Base-by-base conservation (phyloP, 2,888 invertebrate genomes). In the Axea sp. region DNA sequence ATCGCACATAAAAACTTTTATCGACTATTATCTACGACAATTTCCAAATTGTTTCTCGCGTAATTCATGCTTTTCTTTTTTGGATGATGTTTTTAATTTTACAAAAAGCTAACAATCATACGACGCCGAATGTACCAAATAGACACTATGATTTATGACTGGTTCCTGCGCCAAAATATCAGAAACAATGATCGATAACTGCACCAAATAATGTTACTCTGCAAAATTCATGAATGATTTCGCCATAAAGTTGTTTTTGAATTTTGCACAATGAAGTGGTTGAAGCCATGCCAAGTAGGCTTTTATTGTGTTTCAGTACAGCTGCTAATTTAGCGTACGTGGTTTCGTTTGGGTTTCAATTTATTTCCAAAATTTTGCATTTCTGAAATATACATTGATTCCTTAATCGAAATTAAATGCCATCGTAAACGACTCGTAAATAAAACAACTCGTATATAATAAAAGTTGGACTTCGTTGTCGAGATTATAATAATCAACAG, bases 131-230 rank as follows among this genome's bases (percentile, higher is more conserved):
- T n/a, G 43, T 5, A 9, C 12, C 37, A 55, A 39, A 57, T 57
- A 31, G 41, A 43, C 41, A 41, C 12, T 5, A 31, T 43, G 59
- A 59, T 59, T 45, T 45, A 59, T 45, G 45, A 19, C 11, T 11
- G 9, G 15, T 11, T 31, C 5, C 24, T 26, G 43, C 11, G 59
- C 43, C 60, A 41, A 57, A 55, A 43, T 43, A 60, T 60, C 60
- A 37, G 12, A 26, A 47, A 43, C 57, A 43, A 57, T 57, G 57
- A 57, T 57, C 57, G 57, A 43, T 43, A 57, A 31, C 43, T 43
- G 31, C 22, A 12, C 22, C 12, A 5, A 31, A 31, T 17, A 24
- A 43, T 41, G 57, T 57, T 43, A 57, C 43, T 31, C 22, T 31
- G 24, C 41, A 43, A 43, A 30, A 57, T 57, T 19, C 15, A 57